Conservation (phyloP, 2,113 vertebrate species). For the Bathybates hornii region DNA sequence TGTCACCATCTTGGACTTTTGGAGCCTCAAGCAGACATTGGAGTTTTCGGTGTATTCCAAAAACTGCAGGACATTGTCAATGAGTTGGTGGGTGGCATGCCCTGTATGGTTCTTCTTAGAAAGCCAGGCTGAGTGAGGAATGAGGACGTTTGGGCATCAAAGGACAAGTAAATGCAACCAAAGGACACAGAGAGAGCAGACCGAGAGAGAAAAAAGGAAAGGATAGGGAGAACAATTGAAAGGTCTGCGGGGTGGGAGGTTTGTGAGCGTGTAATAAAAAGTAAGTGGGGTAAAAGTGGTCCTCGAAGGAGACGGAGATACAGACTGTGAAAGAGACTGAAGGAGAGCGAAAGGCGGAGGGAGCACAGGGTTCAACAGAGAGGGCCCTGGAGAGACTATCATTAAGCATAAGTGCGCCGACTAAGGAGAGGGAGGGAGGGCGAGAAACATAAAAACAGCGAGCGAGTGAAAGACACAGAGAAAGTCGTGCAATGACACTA, state of each 20-base stretch:
- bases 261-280: conserved; percentile 29
- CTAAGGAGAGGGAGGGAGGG: background rate
- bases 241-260: background rate
- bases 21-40: background rate
- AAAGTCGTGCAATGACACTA: conserved; percentile 9
- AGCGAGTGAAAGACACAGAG: background rate
- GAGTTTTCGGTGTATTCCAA: background rate
- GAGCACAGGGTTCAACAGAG: background rate
- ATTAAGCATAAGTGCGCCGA: conserved; percentile 13
- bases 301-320: conserved; percentile 19
- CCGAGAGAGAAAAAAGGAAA: background rate
- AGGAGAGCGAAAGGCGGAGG: background rate
- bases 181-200: background rate
- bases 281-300: conserved; percentile 45
- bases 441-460: background rate
- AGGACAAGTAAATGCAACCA: conserved; percentile 21
- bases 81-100: background rate
- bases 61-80: background rate
- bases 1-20: background rate
- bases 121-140: background rate
- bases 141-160: background rate
- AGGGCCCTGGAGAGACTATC: conserved; percentile 31
- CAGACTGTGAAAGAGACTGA: conserved; percentile 12
- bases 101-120: background rate
- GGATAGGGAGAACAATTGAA: background rate